phyloP scores from a whole-genome alignment of 2,113 vertebrate genomes.

The Galeopterus variegatus region DNA sequence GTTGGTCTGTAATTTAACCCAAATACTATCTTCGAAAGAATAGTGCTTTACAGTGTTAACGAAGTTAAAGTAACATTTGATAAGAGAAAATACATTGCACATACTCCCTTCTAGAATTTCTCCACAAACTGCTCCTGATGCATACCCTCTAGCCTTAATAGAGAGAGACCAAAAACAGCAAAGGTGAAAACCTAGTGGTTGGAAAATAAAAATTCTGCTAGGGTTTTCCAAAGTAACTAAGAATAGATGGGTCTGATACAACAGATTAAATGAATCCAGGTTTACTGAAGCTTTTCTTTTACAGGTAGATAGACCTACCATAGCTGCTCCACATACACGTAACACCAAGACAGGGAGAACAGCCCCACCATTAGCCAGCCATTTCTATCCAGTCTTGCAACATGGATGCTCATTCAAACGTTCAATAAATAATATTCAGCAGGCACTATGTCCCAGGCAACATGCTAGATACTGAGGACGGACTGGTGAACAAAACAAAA shows the following conservation, averaged over 20 bases:
- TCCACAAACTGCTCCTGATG: not conserved
- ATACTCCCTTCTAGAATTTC: not conserved
- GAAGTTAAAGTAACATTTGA: not conserved
- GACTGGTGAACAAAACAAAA: not conserved
- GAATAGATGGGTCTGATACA: constrained; percentile 13
- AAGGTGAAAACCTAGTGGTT: not conserved
- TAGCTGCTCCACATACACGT: not conserved
- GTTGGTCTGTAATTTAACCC: not conserved
- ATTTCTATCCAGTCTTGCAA: not conserved
- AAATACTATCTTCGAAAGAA: not conserved
- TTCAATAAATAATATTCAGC: constrained; percentile 34
- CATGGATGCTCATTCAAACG: not conserved
- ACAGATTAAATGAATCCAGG: not conserved
- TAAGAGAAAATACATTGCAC: not conserved
- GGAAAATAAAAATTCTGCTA: not conserved
- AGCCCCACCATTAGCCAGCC: not conserved
- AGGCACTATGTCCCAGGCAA: not conserved
- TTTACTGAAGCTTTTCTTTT: constrained; percentile 1
- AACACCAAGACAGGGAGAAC: not conserved
- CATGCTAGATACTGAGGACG: not conserved
- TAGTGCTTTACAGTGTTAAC: constrained; percentile 27
- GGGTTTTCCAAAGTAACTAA: not conserved
- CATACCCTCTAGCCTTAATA: not conserved
- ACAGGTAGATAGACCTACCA: not conserved
- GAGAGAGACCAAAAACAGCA: not conserved